Conservation (phyloP, 2,113 vertebrate genomes). For the Tretioscincus oriximinensis region DNA sequence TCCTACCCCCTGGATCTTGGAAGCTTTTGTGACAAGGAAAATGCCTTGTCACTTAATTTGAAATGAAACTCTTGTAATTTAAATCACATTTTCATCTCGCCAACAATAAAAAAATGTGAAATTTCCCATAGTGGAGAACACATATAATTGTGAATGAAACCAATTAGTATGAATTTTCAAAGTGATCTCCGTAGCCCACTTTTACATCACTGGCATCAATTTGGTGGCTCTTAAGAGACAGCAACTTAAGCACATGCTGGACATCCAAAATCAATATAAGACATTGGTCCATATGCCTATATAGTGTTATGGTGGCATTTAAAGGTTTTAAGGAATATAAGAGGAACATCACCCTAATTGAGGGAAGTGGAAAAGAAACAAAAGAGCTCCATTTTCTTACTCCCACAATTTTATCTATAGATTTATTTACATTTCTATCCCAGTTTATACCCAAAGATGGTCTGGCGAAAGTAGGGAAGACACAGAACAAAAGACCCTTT, state of each 20-base stretch:
- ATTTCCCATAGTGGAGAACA: slow-evolving; percentile 34
- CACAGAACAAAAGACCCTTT: too few relatives aligned
- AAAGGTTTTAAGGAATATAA: too few relatives aligned
- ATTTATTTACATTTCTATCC: too few relatives aligned
- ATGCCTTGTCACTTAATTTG: background rate
- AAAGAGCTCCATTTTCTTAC: too few relatives aligned
- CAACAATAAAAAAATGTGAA: slow-evolving; percentile 38
- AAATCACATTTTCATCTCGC: slow-evolving; percentile 20
- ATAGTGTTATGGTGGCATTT: too few relatives aligned
- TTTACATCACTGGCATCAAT: background rate
- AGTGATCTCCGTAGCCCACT: background rate
- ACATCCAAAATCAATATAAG: background rate
- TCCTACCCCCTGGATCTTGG: slow-evolving; percentile 37
- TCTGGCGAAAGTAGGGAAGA: too few relatives aligned
- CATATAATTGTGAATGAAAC: slow-evolving; percentile 29
- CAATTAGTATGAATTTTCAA: slow-evolving; percentile 38
- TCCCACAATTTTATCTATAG: too few relatives aligned
- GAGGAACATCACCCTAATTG: too few relatives aligned
- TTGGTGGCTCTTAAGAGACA: slow-evolving; percentile 22
- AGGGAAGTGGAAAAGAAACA: too few relatives aligned
- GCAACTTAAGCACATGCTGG: background rate
- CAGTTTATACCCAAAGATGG: too few relatives aligned
- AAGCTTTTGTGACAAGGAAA: slow-evolving; percentile 38
- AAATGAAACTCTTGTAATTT: slow-evolving; percentile 48
- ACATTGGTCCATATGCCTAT: too few relatives aligned